phyloP scores from a whole-genome alignment of 1,140 invertebrate genomes.

The Drosophila watanabei region DNA sequence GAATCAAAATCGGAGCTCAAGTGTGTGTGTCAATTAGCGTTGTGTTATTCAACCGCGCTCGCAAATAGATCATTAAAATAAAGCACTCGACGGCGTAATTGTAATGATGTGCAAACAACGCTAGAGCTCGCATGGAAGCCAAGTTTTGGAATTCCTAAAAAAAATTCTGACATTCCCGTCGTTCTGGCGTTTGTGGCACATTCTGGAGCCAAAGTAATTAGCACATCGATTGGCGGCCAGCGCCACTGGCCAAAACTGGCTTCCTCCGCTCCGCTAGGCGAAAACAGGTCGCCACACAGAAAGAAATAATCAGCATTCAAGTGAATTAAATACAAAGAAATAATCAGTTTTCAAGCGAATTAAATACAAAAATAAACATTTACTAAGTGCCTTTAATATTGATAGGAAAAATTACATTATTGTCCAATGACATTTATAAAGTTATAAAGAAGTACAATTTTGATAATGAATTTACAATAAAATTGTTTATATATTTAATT shows the following conservation, averaged over 20 bases:
- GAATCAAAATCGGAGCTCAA: conserved; percentile 32
- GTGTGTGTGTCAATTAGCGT: conserved; percentile 69
- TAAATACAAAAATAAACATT: too few relatives aligned
- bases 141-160: background rate
- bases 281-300: conserved; percentile 33
- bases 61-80: conserved; percentile 61
- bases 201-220: conserved; percentile 34
- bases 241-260: conserved; percentile 52
- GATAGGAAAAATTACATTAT: background rate
- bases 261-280: conserved; percentile 30
- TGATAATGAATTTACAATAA: background rate
- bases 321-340: background rate
- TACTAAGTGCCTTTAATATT: too few relatives aligned
- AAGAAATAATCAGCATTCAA: background rate
- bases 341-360: too few relatives aligned
- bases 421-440: background rate
- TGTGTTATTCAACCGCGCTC: conserved; percentile 61
- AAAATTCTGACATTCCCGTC: background rate
- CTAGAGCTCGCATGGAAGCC: background rate
- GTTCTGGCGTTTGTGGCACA: conserved; percentile 5
- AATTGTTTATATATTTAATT: too few relatives aligned
- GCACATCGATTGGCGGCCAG: conserved; percentile 50
- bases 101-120: conserved; percentile 76
- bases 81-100: conserved; percentile 53
- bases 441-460: background rate